Base-by-base conservation (phyloP, 2,113 vertebrate species). In the Bathybates hornii region DNA sequence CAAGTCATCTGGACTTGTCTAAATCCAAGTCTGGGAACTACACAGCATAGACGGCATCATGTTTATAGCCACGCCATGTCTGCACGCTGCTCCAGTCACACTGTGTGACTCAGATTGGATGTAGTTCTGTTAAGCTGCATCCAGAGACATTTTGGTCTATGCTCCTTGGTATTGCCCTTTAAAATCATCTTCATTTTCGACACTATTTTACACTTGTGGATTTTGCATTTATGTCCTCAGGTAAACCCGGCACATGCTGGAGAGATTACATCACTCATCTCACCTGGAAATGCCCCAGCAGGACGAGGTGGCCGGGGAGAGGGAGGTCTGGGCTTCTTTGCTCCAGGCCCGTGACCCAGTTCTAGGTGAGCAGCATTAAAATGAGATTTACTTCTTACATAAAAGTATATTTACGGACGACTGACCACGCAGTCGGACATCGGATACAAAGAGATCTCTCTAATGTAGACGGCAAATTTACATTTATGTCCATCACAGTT, bases 341-440 rank as follows among this genome's bases (percentile, higher is more conserved):
- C 54, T 57, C 13, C 11, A 6, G 53, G 10, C 13, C 14, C 4
- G 7, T 16, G 27, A 59, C 56, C 14, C 27, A 3, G 16, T 32
- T 27, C 8, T 32, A 3, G 14, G 32, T 34, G 17, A 36, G 59
- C 32, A 11, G 9, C 29, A 36, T 1, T 36, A 2, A 36, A 63
- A 63, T 11, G 32, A 17, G 32, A n/a, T 32, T 6, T 66, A 3
- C 17, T 19, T 19, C 32, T 66, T n/a, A 66, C 32, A 38, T 66
- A 38, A 11, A 61, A 2, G 27, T 66, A 66, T 19, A 0, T 66
- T 36, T 11, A 36, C 0, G 2, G 61, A n/a, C 3, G 6, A 19
- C 17, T 2, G 11, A 38, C 6, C 9, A 2, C 1, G 2, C 34
- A 66, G 32, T 36, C 1, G 3, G 17, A 36, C 61, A 0, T 10